A percentile compares a stretch with the other conserved stretches of the same genome.
These are phyloP conservation scores for Ambastaia sidthimunki DNA, from an alignment of 2,797 vertebrate species.

Conservation along the genomic window DNA sequence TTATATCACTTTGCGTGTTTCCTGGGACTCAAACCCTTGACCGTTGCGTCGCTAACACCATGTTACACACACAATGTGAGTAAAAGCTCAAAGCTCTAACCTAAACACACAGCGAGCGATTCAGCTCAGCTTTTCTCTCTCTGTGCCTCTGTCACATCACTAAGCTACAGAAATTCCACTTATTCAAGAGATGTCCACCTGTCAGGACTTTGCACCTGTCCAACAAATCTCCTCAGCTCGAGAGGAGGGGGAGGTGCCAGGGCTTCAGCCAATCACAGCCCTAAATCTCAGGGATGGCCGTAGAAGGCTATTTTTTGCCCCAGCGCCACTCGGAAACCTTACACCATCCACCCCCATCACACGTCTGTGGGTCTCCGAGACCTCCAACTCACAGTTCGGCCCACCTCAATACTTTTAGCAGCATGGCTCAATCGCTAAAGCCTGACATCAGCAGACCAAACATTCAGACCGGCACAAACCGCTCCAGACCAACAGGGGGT, in stretches of 20 bases:
- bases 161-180: conserved; percentile 65
- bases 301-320: conserved; percentile 65
- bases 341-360: conserved; percentile 52
- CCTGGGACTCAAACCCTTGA: too few species aligned
- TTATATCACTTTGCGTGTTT: too few species aligned
- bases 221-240: conserved; percentile 48
- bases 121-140: conserved; percentile 56
- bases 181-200: conserved; percentile 67
- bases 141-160: conserved; percentile 61
- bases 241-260: conserved; percentile 43
- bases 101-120: conserved; percentile 22
- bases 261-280: conserved; percentile 60
- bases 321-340: conserved; percentile 38
- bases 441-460: conserved; percentile 46
- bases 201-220: conserved; percentile 69
- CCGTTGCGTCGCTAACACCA: too few species aligned
- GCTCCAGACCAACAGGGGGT: not conserved
- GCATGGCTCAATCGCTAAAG: not conserved
- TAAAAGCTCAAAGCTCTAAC: not conserved
- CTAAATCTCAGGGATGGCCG: conserved; percentile 62
- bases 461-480: conserved; percentile 16
- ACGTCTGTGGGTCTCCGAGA: conserved; percentile 33
- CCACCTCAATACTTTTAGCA: conserved; percentile 43
- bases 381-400: conserved; percentile 30
- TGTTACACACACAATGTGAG: not conserved